Evolutionary conservation across 2,888 invertebrate genomes (phyloP).

Genomic region (Timandra comae): DNA sequence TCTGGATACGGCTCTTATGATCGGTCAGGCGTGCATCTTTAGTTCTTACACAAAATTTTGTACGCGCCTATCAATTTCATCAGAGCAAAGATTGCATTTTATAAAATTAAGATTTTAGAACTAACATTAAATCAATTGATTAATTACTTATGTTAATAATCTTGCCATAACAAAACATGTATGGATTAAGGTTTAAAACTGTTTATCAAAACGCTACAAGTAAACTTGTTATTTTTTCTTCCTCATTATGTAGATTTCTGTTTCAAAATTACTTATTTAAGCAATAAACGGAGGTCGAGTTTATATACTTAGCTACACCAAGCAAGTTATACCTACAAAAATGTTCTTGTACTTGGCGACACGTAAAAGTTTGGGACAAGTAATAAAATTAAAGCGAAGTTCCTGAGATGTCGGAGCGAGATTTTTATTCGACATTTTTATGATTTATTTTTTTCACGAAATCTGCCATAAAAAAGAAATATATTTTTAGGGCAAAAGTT

Average conservation of each 20-base stretch:
- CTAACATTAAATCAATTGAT: no score
- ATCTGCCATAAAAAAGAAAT: constrained; percentile 13
- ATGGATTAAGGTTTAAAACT: not conserved
- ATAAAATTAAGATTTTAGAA: no score
- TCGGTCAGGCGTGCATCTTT: no score
- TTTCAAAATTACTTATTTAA: constrained; percentile 67
- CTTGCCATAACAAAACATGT: not conserved
- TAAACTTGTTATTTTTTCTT: constrained; percentile 1
- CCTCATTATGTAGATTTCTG: constrained; percentile 68
- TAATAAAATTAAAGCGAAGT: constrained; percentile 18
- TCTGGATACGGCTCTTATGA: no score
- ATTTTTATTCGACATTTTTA: constrained; percentile 2
- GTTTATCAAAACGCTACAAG: not conserved
- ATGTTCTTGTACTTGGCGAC: constrained; percentile 55
- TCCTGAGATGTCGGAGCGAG: not conserved
- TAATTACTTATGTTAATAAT: no score
- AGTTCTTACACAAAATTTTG: no score
- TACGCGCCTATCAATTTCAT: no score
- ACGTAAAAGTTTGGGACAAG: constrained; percentile 13
- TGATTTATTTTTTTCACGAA: constrained; percentile 8
- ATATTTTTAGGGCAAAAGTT: no score
- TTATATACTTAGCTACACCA: no score
- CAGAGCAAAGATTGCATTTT: no score
- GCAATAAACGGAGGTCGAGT: constrained; percentile 61
- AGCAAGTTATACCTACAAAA: constrained; percentile 59